A percentile compares a stretch with the other conserved stretches of the same genome.
phyloP scores from a whole-genome alignment of 2,113 vertebrate genomes.

The Dasyurus viverrinus region DNA sequence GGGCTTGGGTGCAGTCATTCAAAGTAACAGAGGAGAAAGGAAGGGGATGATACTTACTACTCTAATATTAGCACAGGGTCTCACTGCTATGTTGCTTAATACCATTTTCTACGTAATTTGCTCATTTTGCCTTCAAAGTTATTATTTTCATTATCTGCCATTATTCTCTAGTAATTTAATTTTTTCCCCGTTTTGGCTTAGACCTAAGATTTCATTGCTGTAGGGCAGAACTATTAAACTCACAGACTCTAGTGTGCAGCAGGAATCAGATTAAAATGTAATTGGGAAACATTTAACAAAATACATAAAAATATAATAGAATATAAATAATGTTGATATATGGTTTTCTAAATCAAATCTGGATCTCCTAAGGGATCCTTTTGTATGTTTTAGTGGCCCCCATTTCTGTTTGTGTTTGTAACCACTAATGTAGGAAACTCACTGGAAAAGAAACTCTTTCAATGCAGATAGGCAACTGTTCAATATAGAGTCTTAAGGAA shows the following conservation, averaged over 20 bases:
- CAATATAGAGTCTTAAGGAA: not conserved
- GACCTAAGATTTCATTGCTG: not conserved
- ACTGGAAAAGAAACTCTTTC: not conserved
- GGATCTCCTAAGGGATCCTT: not conserved
- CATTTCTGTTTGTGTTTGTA: not conserved
- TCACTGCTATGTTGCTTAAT: not conserved
- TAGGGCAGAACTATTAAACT: not conserved
- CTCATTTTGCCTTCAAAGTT: not conserved
- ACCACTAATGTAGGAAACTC: not conserved
- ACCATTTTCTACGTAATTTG: no score
- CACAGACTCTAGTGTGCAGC: not conserved
- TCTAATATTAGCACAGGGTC: not conserved
- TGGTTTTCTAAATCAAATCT: not conserved
- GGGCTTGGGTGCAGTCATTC: conserved; percentile 25
- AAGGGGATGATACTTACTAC: not conserved
- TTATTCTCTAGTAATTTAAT: conserved; percentile 7
- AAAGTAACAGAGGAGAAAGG: conserved; percentile 27
- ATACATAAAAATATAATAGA: not conserved
- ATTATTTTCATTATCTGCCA: not conserved
- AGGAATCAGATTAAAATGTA: not conserved
- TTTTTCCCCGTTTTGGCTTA: not conserved
- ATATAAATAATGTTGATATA: not conserved
- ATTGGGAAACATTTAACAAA: not conserved
- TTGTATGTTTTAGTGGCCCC: not conserved
- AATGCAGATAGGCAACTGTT: not conserved